Conservation (phyloP, 1,140 invertebrate species). For the Cheumatopsyche charites region DNA sequence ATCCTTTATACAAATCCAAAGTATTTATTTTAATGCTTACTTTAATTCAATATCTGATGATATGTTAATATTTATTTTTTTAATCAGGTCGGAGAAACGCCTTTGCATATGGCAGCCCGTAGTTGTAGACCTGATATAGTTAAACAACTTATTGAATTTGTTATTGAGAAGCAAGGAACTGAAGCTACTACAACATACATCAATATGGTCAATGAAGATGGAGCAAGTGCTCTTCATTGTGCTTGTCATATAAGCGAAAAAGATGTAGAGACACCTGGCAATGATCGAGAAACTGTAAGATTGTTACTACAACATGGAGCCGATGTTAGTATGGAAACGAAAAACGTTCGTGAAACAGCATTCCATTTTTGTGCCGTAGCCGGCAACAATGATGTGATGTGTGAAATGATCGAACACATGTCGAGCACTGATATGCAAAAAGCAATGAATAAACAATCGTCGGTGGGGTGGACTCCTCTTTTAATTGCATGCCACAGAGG, state of each 20-base stretch:
- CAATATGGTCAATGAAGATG: conserved; percentile 85
- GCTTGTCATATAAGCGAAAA: conserved; percentile 79
- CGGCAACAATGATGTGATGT: conserved; percentile 93
- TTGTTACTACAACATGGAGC: conserved; percentile 88
- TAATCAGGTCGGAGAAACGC: conserved; percentile 90
- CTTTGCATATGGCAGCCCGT: conserved; percentile 87
- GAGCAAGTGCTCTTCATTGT: conserved; percentile 92
- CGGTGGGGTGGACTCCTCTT: conserved; percentile 93
- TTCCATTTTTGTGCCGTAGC: conserved; percentile 94
- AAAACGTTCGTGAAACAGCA: conserved; percentile 87
- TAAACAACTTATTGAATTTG: conserved; percentile 82
- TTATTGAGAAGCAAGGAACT: conserved; percentile 74
- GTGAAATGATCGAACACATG: conserved; percentile 92
- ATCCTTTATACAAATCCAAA: conserved; percentile 89
- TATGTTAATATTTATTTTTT: conserved; percentile 21
- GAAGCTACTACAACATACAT: conserved; percentile 76
- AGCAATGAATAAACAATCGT: conserved; percentile 91
- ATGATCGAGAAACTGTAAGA: conserved; percentile 89
- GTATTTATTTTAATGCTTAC: conserved; percentile 57
- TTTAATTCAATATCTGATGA: neutral
- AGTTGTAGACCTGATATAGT: conserved; percentile 88
- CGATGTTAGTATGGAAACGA: conserved; percentile 84
- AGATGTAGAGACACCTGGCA: conserved; percentile 74
- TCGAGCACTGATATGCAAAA: conserved; percentile 85
- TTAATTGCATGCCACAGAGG: conserved; percentile 86